Evolutionary conservation across 2,888 invertebrate genomes (phyloP).

Genomic region (Latheticus oryzae): DNA sequence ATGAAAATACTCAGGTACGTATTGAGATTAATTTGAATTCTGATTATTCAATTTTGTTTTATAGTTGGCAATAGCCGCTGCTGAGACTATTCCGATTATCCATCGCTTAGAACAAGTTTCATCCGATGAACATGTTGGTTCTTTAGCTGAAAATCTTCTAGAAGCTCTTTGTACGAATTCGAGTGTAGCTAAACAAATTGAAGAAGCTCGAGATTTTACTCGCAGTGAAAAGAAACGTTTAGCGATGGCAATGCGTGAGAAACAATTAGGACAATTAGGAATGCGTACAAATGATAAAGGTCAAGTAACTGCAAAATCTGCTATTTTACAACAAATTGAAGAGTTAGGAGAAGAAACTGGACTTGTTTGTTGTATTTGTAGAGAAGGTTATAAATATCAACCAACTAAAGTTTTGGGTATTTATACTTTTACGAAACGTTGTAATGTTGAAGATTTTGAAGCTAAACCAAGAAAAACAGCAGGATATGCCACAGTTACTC

Average conservation of each 20-base stretch:
- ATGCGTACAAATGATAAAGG: constrained; percentile 98
- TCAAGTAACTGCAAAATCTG: constrained; percentile 90
- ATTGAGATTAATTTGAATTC: too few species aligned
- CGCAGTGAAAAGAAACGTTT: constrained; percentile 95
- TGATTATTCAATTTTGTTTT: constrained; percentile 46
- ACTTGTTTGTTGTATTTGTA: constrained; percentile 95
- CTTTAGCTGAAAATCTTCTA: constrained; percentile 94
- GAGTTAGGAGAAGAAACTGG: constrained; percentile 96
- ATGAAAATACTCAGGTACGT: constrained; percentile 87
- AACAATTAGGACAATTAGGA: constrained; percentile 94
- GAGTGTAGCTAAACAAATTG: constrained; percentile 85
- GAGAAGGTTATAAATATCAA: constrained; percentile 97
- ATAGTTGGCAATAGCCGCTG: constrained; percentile 85
- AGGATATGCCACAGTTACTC: constrained; percentile 94
- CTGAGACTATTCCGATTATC: constrained; percentile 92
- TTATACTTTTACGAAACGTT: constrained; percentile 96
- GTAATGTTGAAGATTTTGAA: constrained; percentile 93
- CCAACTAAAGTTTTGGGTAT: constrained; percentile 94
- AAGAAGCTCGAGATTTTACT: constrained; percentile 93
- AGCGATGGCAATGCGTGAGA: constrained; percentile 98
- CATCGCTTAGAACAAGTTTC: constrained; percentile 97
- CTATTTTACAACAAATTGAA: constrained; percentile 92
- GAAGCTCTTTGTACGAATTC: constrained; percentile 85
- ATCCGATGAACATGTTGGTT: constrained; percentile 96
- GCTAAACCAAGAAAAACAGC: constrained; percentile 76